phyloP scores from a whole-genome alignment of 2,888 invertebrate species.

The Drosophila robusta region DNA sequence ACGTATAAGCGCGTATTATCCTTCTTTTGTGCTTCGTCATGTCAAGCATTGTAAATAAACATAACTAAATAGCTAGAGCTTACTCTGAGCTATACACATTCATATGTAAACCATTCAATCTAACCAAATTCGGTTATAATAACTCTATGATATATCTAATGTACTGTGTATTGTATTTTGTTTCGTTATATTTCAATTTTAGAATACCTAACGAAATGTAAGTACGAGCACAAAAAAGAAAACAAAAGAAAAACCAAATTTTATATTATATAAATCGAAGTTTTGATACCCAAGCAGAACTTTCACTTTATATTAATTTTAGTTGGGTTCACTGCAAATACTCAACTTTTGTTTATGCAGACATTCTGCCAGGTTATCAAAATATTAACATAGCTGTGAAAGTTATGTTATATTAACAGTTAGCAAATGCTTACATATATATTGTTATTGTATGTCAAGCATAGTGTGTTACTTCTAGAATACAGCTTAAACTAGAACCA shows the following conservation, averaged over 20 bases:
- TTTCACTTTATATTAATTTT: background rate
- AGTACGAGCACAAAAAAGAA: conserved; percentile 52
- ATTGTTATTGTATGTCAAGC: background rate
- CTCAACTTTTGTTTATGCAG: background rate
- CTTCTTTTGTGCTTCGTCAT: conserved; percentile 46
- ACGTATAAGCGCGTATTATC: conserved; percentile 47
- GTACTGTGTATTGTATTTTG: conserved; percentile 68
- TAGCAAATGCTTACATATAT: background rate
- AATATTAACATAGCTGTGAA: background rate
- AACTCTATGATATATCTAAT: conserved; percentile 57
- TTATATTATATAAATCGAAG: conserved; percentile 5
- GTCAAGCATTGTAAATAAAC: conserved; percentile 56
- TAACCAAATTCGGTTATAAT: conserved; percentile 14
- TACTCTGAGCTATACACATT: background rate
- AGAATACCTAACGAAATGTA: conserved; percentile 74
- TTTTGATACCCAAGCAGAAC: conserved; percentile 7
- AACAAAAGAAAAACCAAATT: conserved; percentile 7
- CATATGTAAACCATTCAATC: background rate
- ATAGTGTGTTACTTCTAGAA: conserved; percentile 10
- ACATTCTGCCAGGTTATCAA: conserved; percentile 6
- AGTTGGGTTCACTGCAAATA: background rate
- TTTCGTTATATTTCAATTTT: conserved; percentile 70
- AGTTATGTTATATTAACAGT: conserved; percentile 21
- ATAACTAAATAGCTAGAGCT: conserved; percentile 8
- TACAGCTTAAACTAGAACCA: conserved; percentile 31